Base-by-base conservation (phyloP, 2,113 vertebrate genomes). In the Gymnogyps californianus region DNA sequence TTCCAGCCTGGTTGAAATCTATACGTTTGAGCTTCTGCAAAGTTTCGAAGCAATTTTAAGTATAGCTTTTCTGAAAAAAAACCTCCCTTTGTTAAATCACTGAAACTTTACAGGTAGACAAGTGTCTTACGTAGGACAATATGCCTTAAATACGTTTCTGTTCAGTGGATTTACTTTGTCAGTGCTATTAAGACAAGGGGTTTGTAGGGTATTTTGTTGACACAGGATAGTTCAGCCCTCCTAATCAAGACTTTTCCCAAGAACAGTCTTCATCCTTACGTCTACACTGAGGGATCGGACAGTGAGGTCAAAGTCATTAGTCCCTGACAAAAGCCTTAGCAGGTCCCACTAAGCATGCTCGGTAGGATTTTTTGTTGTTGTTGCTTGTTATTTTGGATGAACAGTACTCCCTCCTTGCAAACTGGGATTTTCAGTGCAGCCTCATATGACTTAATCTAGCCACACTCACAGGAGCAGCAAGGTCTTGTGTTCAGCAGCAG, bases 291-390 rank as follows among this genome's bases (percentile, higher is more conserved):
- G 24, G 25, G 25, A 89, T 66, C 0, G 4, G 70, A 95, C 38
- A 85, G 66, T 76, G 78, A 93, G 92, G 77, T 91, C 80, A 95
- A 94, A 92, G 89, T 71, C 76, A 91, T 93, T 84, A 92, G 65
- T n/a, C 36, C 61, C 52, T 49, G 36, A 93, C 80, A 96, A 94
- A 96, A 93, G 74, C 47, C 72, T 71, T 52, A 82, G 86, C 72
- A 93, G 59, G 57, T 93, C 83, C 57, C 74, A 84, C 76, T 72
- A 83, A 91, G 57, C 47, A 87, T 3, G 4, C 89, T 79, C 2
- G 0, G 69, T 69, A 54, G 77, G 77, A 87, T 65, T 65, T 92
- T 11, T 79, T 90, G 54, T 70, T 71, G 71, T 31, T 69, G 38
- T 34, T 94, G 32, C 24, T 64, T 64, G 40, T 61, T 91, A 92